Evolutionary conservation across 1,140 invertebrate genomes (phyloP).

Genomic region (Drosophila leontia): DNA sequence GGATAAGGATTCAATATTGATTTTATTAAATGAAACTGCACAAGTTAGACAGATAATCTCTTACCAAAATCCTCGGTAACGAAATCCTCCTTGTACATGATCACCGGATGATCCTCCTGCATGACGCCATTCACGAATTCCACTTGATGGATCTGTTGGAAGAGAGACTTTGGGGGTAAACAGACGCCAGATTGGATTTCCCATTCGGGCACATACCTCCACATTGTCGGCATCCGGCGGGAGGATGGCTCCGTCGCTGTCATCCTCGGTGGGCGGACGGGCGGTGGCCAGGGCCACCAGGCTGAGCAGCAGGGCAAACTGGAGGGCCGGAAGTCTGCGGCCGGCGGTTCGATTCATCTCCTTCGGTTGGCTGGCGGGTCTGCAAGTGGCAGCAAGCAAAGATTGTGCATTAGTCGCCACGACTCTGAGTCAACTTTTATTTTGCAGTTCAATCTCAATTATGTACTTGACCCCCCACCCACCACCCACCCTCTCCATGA

Average conservation of each 20-base stretch:
- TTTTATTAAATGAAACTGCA: too few relatives aligned
- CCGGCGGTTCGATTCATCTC: conserved; percentile 68
- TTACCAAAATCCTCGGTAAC: conserved; percentile 80
- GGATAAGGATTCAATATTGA: background rate
- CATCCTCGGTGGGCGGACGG: conserved; percentile 49
- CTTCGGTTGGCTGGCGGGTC: conserved; percentile 38
- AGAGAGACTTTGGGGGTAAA: conserved; percentile 2
- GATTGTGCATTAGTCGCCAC: conserved; percentile 57
- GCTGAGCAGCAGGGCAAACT: conserved; percentile 45
- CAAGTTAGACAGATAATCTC: background rate
- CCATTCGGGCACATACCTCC: conserved; percentile 57
- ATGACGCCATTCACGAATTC: conserved; percentile 63
- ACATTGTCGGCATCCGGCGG: conserved; percentile 73
- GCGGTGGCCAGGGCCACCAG: conserved; percentile 20
- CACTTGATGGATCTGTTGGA: conserved; percentile 65
- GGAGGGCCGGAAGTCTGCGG: conserved; percentile 44
- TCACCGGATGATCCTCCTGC: conserved; percentile 74
- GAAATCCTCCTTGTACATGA: conserved; percentile 83
- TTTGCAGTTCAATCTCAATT: conserved; percentile 72
- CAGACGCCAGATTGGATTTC: conserved; percentile 1
- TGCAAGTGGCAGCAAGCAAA: conserved; percentile 51
- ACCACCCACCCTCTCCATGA: background rate
- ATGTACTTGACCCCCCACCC: conserved; percentile 37
- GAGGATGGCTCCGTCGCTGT: conserved; percentile 46
- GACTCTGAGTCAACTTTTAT: conserved; percentile 46